Evolutionary conservation across 2,797 vertebrate genomes (phyloP).

Genomic region (Acomys russatus): DNA sequence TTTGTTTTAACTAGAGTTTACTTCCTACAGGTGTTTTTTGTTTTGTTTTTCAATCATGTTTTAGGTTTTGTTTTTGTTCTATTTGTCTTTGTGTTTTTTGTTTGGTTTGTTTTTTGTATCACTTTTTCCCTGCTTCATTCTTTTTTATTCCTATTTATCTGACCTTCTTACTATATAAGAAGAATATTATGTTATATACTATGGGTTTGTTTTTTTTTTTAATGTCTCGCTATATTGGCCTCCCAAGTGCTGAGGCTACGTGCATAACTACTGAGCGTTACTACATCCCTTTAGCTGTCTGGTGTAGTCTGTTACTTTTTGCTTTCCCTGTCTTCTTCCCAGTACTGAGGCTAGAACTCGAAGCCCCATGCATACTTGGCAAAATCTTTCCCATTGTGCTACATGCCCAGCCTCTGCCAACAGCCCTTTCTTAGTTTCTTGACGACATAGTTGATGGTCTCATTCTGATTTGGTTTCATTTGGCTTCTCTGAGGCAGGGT

Average conservation of each 20-base stretch:
- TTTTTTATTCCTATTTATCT: slow-evolving; percentile 9
- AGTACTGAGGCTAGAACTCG: not conserved
- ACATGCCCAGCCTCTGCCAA: not conserved
- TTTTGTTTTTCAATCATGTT: not conserved
- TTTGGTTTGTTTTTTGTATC: slow-evolving; percentile 14
- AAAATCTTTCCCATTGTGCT: not conserved
- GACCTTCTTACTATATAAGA: not conserved
- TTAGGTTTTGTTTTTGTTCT: not conserved
- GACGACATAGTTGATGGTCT: not conserved
- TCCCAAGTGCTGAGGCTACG: not conserved
- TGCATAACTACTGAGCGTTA: too few relatives aligned
- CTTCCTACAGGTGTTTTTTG: slow-evolving; percentile 48
- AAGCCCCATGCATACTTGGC: not conserved
- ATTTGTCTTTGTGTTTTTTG: not conserved
- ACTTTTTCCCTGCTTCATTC: slow-evolving; percentile 25
- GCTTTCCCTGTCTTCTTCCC: too few relatives aligned
- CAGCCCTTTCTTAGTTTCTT: not conserved
- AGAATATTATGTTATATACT: not conserved
- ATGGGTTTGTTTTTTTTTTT: not conserved
- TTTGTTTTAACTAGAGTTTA: slow-evolving; percentile 23
- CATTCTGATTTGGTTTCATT: not conserved
- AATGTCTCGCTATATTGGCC: too few relatives aligned
- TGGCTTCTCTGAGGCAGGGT: too few relatives aligned
- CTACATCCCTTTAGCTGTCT: not conserved
- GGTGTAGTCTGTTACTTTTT: not conserved